A percentile compares a stretch with the other conserved stretches of the same genome.
These are phyloP conservation scores for Phacellophora camtschatica DNA, from an alignment of 30 jellyfish, hydroid and myxozoan species.

Conservation along the genomic window DNA sequence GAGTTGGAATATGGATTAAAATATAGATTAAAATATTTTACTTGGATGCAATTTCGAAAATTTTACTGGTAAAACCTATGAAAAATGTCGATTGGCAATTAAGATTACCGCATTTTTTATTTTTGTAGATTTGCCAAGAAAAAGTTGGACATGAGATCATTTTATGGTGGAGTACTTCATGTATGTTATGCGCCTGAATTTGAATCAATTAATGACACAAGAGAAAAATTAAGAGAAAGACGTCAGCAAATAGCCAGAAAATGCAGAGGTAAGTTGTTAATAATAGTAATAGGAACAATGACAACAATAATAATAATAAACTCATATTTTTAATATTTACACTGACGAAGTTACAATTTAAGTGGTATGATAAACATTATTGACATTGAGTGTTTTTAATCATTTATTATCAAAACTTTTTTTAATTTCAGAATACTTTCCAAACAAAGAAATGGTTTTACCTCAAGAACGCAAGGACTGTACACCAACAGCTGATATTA, in stretches of 20 bases:
- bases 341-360: background rate
- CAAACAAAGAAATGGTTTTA: conserved; percentile 9
- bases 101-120: too few species aligned
- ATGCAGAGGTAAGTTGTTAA: conserved; percentile 76
- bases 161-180: conserved; percentile 91
- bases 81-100: too few species aligned
- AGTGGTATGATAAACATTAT: background rate
- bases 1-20: too few species aligned
- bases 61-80: too few species aligned
- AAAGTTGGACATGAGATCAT: conserved; percentile 90
- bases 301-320: background rate
- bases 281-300: background rate
- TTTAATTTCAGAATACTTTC: conserved; percentile 36
- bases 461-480: too few species aligned
- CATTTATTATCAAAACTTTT: background rate
- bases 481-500: too few species aligned
- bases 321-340: background rate
- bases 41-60: too few species aligned
- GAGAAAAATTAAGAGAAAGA: conserved; percentile 74
- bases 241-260: conserved; percentile 59
- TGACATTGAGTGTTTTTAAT: background rate
- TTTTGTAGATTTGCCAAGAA: conserved; percentile 85
- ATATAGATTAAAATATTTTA: too few species aligned
- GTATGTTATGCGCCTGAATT: conserved; percentile 96
- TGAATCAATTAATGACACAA: conserved; percentile 84